Percentiles rank a stretch among this genome's conserved stretches.
Evolutionary conservation across 2,888 invertebrate genomes (phyloP).

Genomic region (Parelbella ahira): DNA sequence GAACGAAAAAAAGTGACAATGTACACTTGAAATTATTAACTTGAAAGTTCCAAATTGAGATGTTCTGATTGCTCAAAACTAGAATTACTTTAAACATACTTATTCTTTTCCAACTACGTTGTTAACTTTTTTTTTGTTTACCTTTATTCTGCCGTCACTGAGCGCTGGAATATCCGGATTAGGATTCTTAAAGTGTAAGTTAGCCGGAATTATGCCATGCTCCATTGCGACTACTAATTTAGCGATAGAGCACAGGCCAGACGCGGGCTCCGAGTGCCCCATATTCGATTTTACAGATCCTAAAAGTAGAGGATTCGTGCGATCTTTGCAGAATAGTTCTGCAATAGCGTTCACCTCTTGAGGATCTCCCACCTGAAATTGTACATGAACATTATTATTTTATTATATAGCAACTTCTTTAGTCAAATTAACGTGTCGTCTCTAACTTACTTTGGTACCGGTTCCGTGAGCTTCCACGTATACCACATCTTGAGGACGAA

Average conservation of each 20-base stretch:
- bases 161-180: slow-evolving; percentile 96
- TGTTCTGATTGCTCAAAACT: too few species aligned
- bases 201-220: slow-evolving; percentile 91
- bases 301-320: slow-evolving; percentile 89
- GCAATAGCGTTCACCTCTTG: slow-evolving; percentile 98
- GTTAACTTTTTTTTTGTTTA: slow-evolving; percentile 33
- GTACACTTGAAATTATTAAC: too few species aligned
- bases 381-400: too few species aligned
- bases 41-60: too few species aligned
- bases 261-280: slow-evolving; percentile 98
- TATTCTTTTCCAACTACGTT: too few species aligned
- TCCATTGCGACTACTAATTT: slow-evolving; percentile 97
- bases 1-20: too few species aligned
- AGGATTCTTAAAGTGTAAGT: slow-evolving; percentile 92
- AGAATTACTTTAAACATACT: too few species aligned
- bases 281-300: slow-evolving; percentile 99
- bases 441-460: slow-evolving; percentile 96
- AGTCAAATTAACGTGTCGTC: too few species aligned
- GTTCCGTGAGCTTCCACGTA: slow-evolving; percentile 99
- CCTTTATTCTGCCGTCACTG: slow-evolving; percentile 92
- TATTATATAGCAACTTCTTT: too few species aligned
- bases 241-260: slow-evolving; percentile 93
- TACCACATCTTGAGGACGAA: slow-evolving; percentile 90
- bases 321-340: slow-evolving; percentile 92
- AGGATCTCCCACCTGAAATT: slow-evolving; percentile 92